These are phyloP conservation scores for Vespertilio murinus DNA, from an alignment of 2,797 vertebrate species.

Conservation along the genomic window DNA sequence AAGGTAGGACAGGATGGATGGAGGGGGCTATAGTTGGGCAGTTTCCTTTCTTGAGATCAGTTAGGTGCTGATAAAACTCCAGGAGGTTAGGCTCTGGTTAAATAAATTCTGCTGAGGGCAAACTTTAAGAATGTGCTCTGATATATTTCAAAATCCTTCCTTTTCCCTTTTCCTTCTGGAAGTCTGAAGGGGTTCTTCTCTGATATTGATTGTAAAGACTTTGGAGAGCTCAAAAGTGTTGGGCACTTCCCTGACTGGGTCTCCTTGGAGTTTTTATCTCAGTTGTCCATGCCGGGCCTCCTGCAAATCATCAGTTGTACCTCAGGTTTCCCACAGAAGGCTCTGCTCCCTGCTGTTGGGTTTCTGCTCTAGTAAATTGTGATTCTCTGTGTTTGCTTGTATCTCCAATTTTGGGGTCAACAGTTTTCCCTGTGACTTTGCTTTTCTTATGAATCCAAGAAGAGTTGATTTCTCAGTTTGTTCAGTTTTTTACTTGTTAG, in stretches of 20 bases:
- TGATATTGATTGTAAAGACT: background rate
- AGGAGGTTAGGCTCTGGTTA: background rate
- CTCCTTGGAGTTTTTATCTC: background rate
- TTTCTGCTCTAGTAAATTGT: background rate
- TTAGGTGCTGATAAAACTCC: background rate
- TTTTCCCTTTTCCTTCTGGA: background rate
- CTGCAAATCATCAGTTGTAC: background rate
- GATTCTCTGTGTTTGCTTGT: background rate
- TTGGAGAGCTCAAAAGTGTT: background rate
- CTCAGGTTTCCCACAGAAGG: background rate
- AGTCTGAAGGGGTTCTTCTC: background rate
- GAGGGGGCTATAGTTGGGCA: background rate
- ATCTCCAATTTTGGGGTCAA: background rate
- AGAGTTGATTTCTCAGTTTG: background rate
- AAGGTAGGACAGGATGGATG: background rate
- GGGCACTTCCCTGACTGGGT: background rate
- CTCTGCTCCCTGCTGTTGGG: background rate
- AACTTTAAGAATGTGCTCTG: background rate
- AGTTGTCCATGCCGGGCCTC: background rate
- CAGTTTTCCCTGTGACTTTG: background rate
- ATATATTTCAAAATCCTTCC: background rate
- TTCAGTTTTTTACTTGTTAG: background rate
- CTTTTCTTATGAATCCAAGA: background rate
- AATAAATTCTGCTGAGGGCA: background rate
- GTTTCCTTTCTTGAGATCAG: background rate